These are phyloP conservation scores for Chaetops frenatus DNA, from an alignment of 2,113 vertebrate genomes.

Conservation along the genomic window DNA sequence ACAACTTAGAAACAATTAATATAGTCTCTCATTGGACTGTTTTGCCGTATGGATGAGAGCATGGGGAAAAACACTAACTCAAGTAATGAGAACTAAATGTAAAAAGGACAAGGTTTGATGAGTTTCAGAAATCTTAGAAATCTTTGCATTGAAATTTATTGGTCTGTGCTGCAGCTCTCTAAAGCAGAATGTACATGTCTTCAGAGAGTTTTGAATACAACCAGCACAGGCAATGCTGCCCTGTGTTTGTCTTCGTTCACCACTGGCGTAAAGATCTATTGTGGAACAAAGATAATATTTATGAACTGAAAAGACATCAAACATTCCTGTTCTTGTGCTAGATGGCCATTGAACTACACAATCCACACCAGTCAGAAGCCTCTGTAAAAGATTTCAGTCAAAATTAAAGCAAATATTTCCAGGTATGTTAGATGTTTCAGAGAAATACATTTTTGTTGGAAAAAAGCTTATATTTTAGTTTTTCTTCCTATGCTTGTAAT, in stretches of 20 bases:
- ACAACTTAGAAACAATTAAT: not conserved
- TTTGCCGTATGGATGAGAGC: not conserved
- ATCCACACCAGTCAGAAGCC: too few species aligned
- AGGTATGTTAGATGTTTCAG: not conserved
- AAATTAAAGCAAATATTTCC: not conserved
- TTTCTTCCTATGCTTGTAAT: not conserved
- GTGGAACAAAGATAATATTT: not conserved
- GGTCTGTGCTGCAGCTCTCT: not conserved
- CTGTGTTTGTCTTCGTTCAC: rapidly evolving
- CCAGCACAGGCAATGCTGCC: not conserved
- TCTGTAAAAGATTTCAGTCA: not conserved
- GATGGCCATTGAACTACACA: too few species aligned
- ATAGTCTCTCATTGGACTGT: not conserved
- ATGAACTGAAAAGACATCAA: not conserved
- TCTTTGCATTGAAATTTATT: not conserved
- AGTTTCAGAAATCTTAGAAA: not conserved
- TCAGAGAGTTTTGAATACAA: not conserved
- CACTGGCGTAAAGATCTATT: rapidly evolving
- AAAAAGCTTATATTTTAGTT: not conserved
- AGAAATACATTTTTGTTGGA: not conserved
- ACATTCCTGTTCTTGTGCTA: not conserved
- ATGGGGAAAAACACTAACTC: not conserved
- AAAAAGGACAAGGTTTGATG: not conserved
- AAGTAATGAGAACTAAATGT: not conserved
- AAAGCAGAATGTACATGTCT: not conserved